A percentile compares a stretch with the other conserved stretches of the same genome.
phyloP scores from a whole-genome alignment of 2,113 vertebrate species.

The Nibea albiflora region DNA sequence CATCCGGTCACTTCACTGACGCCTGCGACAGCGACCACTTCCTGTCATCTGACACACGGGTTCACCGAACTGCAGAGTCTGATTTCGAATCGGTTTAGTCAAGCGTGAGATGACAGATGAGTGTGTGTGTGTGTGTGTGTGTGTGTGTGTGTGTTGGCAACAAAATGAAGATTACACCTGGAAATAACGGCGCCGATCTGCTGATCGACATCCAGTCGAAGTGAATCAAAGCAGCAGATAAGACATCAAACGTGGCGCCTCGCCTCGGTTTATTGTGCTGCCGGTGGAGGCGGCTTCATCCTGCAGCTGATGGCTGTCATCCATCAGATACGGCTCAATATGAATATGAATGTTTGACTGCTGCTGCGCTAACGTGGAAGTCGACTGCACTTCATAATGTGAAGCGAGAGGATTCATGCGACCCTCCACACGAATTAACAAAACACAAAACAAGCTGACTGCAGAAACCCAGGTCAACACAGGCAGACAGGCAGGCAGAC shows the following conservation, averaged over 20 bases:
- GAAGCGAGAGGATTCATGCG: constrained; percentile 19
- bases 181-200: not conserved
- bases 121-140: not conserved
- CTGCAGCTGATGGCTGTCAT: constrained; percentile 34
- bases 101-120: not conserved
- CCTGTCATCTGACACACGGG: constrained; percentile 6
- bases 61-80: not conserved
- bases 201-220: constrained; percentile 32
- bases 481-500: too few species aligned
- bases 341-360: constrained; percentile 45
- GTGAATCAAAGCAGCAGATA: constrained; percentile 10
- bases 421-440: not conserved
- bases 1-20: not conserved
- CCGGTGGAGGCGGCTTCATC: constrained; percentile 12
- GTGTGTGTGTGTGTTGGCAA: not conserved
- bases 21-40: not conserved
- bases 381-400: constrained; percentile 24
- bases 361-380: constrained; percentile 19
- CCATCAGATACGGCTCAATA: constrained; percentile 32
- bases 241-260: constrained; percentile 38
- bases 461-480: too few species aligned
- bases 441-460: too few species aligned
- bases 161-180: constrained; percentile 18
- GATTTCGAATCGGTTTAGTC: not conserved
- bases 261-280: not conserved